Evolutionary conservation across 1,140 invertebrate species (phyloP), one percentile per base, ranked within the genome.

Genomic region (Rhynchophorus ferrugineus): DNA sequence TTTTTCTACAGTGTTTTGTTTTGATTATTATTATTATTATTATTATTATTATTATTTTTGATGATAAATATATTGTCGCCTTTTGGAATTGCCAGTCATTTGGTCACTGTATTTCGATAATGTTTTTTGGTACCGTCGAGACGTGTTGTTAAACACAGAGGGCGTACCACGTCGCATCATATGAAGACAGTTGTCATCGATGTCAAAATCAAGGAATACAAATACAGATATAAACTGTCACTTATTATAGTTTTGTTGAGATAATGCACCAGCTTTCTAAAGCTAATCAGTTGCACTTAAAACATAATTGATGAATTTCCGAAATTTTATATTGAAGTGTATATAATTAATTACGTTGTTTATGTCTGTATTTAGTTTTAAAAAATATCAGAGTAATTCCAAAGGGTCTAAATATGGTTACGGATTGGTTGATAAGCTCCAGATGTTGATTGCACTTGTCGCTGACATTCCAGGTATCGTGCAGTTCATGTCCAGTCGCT

Each of bases 401-500:
- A 49, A 42, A 34, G 48, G 48, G 48, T 38, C 20, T 43, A 37
- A 34, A 46, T 34, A 17, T 22, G 21, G 16, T 33, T 17, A 42
- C 5, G 18, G 44, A 44, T 37, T 46, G 34, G 50, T 13, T 46
- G 44, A 45, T 22, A 44, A 51, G 11, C 16, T 22, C 36, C 42
- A 37, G 39, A 37, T 43, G 42, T 54, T 56, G 48, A 62, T 53
- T 48, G 57, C 61, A 61, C 46, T 56, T 57, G 59, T 59, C 54
- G 60, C 50, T 63, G 49, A 56, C 43, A 53, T 65, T 65, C 29
- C 61, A 68, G 63, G 66, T 68, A 37, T 67, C 73, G 36, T 75
- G 79, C 61, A 79, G 78, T 66, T 78, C 78, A 2, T 83, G 79
- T 66, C 79, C 81, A 44, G 64, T 77, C 62, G 76, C 82, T 49